phyloP scores from a whole-genome alignment of 2,113 vertebrate species.

The Clarias batrachus region DNA sequence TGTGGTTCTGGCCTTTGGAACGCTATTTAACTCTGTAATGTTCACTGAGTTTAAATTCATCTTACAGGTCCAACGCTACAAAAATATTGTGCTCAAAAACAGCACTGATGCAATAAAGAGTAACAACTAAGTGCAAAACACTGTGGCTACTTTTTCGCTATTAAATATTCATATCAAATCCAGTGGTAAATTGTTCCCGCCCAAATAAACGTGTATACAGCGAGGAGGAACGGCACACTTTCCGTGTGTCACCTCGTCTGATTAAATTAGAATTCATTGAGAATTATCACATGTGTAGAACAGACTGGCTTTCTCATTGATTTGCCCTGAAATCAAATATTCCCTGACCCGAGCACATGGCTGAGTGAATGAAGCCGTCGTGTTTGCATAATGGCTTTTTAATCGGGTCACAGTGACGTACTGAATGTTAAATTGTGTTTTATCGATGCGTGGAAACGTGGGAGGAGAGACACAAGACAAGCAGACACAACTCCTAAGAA shows the following conservation, averaged over 20 bases:
- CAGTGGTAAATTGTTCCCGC: constrained; percentile 10
- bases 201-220: constrained; percentile 24
- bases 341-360: constrained; percentile 22
- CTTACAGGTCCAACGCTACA: constrained; percentile 23
- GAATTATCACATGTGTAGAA: constrained; percentile 34
- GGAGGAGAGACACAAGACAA: constrained; percentile 8
- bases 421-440: constrained; percentile 41
- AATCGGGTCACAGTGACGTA: constrained; percentile 43
- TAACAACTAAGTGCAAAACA: constrained; percentile 34
- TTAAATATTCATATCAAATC: constrained; percentile 28
- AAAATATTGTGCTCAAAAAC: constrained; percentile 9
- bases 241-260: constrained; percentile 8
- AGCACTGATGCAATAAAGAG: constrained; percentile 46
- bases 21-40: neutral
- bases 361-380: constrained; percentile 43
- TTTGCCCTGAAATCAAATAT: constrained; percentile 46
- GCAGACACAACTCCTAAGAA: constrained; percentile 12
- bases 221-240: constrained; percentile 3
- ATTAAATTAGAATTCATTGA: constrained; percentile 40
- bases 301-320: constrained; percentile 31
- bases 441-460: constrained; percentile 14
- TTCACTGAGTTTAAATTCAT: constrained; percentile 17
- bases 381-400: constrained; percentile 50
- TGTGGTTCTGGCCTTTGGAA: neutral
- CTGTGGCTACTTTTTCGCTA: neutral